phyloP scores from a whole-genome alignment of 2,888 invertebrate species.

The Caenorhabditis parvicauda region DNA sequence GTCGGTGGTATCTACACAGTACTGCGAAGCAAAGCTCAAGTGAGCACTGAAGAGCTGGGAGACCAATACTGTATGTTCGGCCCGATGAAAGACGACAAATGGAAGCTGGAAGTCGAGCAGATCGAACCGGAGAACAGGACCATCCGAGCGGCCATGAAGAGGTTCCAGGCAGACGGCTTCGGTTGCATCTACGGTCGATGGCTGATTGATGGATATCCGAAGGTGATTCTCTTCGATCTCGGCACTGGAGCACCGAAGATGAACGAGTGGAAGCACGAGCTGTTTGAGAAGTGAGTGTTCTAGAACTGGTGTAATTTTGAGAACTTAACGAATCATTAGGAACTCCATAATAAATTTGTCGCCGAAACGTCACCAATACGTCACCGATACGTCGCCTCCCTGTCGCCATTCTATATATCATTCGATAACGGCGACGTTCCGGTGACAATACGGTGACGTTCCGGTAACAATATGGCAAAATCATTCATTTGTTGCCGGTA shows the following conservation, averaged over 20 bases:
- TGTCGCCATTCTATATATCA: too few relatives aligned
- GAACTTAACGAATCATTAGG: neutral
- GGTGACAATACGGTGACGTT: too few relatives aligned
- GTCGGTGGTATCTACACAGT: slow-evolving; percentile 99
- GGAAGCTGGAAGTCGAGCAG: slow-evolving; percentile 76
- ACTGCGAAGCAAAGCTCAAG: slow-evolving; percentile 91
- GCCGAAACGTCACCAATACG: too few relatives aligned
- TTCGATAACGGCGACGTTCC: too few relatives aligned
- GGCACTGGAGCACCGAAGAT: slow-evolving; percentile 92
- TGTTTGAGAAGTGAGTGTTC: slow-evolving; percentile 35
- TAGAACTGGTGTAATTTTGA: too few relatives aligned
- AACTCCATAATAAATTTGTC: neutral
- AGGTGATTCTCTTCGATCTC: slow-evolving; percentile 93
- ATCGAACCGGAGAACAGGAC: slow-evolving; percentile 62
- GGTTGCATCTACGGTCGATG: slow-evolving; percentile 88
- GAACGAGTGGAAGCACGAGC: slow-evolving; percentile 86
- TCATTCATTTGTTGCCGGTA: too few relatives aligned
- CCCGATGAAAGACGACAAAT: slow-evolving; percentile 90
- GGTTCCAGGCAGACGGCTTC: slow-evolving; percentile 80
- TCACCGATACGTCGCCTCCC: too few relatives aligned
- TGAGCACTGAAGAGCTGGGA: slow-evolving; percentile 94
- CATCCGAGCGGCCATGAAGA: slow-evolving; percentile 74
- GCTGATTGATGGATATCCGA: slow-evolving; percentile 99
- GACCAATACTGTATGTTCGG: slow-evolving; percentile 92
- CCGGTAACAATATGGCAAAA: too few relatives aligned